These are phyloP conservation scores for Pelobates fuscus DNA, from an alignment of 2,113 vertebrate genomes.

Conservation along the genomic window DNA sequence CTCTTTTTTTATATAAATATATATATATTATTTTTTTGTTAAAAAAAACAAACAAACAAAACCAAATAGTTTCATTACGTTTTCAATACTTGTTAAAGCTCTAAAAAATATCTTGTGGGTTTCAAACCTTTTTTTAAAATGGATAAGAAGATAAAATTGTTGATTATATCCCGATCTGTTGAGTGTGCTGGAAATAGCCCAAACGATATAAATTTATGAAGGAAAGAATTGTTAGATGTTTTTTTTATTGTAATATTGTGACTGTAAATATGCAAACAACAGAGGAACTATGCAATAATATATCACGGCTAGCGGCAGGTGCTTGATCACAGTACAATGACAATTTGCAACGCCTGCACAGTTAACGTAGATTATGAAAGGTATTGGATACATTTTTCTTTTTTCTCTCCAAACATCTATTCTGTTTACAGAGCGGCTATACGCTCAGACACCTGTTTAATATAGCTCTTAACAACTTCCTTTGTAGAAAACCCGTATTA, in stretches of 20 bases:
- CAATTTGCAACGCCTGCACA: conserved; percentile 67
- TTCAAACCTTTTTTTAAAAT: neutral
- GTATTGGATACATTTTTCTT: neutral
- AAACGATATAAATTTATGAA: conserved; percentile 51
- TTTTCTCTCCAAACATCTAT: conserved; percentile 64
- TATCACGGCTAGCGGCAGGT: conserved; percentile 67
- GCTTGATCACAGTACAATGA: conserved; percentile 66
- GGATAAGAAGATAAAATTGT: neutral
- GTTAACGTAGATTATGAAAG: conserved; percentile 68
- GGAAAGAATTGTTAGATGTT: conserved; percentile 51
- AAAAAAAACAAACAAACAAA: neutral
- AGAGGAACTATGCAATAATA: conserved; percentile 71
- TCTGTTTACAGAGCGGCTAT: conserved; percentile 72
- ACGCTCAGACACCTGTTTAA: conserved; percentile 75
- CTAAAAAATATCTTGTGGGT: neutral
- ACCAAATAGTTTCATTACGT: neutral
- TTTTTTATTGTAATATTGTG: neutral
- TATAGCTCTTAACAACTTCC: conserved; percentile 74
- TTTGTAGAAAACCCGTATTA: conserved; percentile 69
- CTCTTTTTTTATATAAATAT: neutral
- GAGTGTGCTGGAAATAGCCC: neutral
- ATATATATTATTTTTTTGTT: neutral
- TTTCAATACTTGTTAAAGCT: neutral
- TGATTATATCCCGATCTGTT: neutral
- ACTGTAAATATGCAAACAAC: conserved; percentile 54